These are phyloP conservation scores for Carcina quercana DNA, from an alignment of 2,888 invertebrate species.

Conservation along the genomic window DNA sequence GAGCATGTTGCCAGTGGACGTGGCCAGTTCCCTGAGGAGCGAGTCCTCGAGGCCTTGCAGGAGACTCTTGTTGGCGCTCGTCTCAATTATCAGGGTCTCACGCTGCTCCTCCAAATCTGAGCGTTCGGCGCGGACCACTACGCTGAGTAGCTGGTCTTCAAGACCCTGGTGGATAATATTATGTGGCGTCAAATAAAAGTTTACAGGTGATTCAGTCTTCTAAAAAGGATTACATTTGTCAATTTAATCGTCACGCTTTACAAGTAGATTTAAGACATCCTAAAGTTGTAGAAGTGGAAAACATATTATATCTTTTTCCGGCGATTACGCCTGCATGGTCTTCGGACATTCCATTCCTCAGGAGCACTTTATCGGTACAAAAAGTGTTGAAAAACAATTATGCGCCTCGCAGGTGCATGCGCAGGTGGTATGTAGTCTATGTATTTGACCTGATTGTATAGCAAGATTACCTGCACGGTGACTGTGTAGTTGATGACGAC, in stretches of 20 bases:
- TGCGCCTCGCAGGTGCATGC: neutral
- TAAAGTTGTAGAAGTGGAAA: too few species aligned
- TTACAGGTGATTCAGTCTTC: too few species aligned
- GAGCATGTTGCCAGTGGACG: constrained; percentile 93
- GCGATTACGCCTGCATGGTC: too few species aligned
- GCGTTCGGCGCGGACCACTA: constrained; percentile 90
- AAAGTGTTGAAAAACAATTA: neutral
- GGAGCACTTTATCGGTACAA: neutral
- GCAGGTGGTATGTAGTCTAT: too few species aligned
- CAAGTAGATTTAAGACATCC: too few species aligned
- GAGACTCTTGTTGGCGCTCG: constrained; percentile 88
- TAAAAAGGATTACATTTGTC: too few species aligned
- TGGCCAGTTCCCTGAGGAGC: constrained; percentile 86
- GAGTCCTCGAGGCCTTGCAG: constrained; percentile 91
- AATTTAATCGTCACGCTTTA: too few species aligned
- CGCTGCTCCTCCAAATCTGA: constrained; percentile 92
- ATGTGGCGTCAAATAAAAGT: too few species aligned
- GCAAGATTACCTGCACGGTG: constrained; percentile 84
- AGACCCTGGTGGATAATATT: constrained; percentile 81
- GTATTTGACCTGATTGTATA: too few species aligned
- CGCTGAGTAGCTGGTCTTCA: constrained; percentile 92
- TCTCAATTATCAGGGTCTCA: constrained; percentile 87
- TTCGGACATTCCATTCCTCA: too few species aligned
- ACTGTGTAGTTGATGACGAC: constrained; percentile 95
- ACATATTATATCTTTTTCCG: too few species aligned